Conservation (phyloP, 2,888 invertebrate genomes). For the Crossocerus cetratus region DNA sequence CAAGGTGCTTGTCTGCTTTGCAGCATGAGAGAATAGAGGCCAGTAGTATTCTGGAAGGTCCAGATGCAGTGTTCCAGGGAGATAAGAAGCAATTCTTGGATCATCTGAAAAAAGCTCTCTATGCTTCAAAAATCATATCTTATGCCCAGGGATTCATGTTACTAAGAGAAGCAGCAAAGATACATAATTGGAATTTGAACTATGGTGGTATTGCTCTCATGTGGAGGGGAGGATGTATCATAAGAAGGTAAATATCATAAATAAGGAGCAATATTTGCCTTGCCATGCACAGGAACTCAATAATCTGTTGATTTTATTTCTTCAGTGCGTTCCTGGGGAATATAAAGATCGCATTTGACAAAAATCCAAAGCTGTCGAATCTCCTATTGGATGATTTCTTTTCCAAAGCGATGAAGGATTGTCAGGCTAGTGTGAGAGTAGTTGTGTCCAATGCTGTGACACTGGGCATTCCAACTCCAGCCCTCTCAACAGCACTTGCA, state of each 20-base stretch:
- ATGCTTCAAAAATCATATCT: conserved; percentile 98
- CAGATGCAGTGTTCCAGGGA: conserved; percentile 82
- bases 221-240: conserved; percentile 99
- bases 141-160: conserved; percentile 99
- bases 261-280: background rate
- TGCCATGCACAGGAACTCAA: conserved; percentile 48
- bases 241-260: conserved; percentile 84
- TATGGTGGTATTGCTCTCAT: conserved; percentile 98
- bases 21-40: conserved; percentile 92
- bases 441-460: conserved; percentile 86
- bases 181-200: conserved; percentile 96
- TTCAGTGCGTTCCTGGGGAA: conserved; percentile 89
- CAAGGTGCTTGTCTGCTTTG: conserved; percentile 95
- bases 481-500: conserved; percentile 94
- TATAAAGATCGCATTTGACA: conserved; percentile 95
- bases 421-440: conserved; percentile 91
- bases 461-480: conserved; percentile 95
- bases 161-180: conserved; percentile 92
- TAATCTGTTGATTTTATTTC: conserved; percentile 52
- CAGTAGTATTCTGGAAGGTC: conserved; percentile 85
- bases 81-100: conserved; percentile 89
- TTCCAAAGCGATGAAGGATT: conserved; percentile 86
- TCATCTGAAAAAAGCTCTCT: conserved; percentile 92
- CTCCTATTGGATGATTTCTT: conserved; percentile 96
- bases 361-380: conserved; percentile 90